Conservation (phyloP, 1,140 invertebrate species). For the Antheraea pernyi region DNA sequence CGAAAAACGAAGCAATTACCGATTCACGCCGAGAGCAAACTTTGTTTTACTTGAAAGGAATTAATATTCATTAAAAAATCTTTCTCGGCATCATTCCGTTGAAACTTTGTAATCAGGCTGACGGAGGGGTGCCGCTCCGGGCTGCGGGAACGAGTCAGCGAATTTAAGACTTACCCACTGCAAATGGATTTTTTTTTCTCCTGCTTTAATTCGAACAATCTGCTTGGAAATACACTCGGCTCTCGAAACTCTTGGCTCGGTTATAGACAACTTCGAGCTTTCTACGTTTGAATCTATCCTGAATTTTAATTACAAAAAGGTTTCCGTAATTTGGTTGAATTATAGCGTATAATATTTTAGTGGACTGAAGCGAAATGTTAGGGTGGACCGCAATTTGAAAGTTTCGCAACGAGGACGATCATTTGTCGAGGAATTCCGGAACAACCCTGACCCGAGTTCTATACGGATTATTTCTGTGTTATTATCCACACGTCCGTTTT, state of each 20-base stretch:
- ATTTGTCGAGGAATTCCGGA: slow-evolving; percentile 51
- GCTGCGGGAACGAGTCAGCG: slow-evolving; percentile 48
- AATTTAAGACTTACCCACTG: slow-evolving; percentile 57
- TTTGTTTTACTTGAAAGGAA: slow-evolving; percentile 72
- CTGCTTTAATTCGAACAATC: slow-evolving; percentile 51
- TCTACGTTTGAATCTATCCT: slow-evolving; percentile 13
- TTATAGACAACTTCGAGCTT: slow-evolving; percentile 27
- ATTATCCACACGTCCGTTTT: slow-evolving; percentile 15
- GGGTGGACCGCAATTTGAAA: slow-evolving; percentile 41
- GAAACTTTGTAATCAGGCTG: slow-evolving; percentile 73
- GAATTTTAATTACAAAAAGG: slow-evolving; percentile 38
- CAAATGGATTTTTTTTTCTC: slow-evolving; percentile 51
- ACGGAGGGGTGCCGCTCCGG: slow-evolving; percentile 28
- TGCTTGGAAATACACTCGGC: slow-evolving; percentile 33
- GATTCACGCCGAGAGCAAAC: slow-evolving; percentile 64
- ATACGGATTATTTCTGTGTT: slow-evolving; percentile 26
- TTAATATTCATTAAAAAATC: slow-evolving; percentile 79
- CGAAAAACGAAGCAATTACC: slow-evolving; percentile 71
- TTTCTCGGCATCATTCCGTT: slow-evolving; percentile 67
- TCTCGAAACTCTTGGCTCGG: slow-evolving; percentile 22
- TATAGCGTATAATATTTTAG: slow-evolving; percentile 43
- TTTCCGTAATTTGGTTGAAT: slow-evolving; percentile 31
- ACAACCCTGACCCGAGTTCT: slow-evolving; percentile 35
- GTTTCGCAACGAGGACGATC: slow-evolving; percentile 40
- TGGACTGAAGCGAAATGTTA: slow-evolving; percentile 32